Percentiles rank a stretch among this genome's conserved stretches.
Evolutionary conservation across 2,888 invertebrate species (phyloP).

Genomic region (Melanotus villosus): DNA sequence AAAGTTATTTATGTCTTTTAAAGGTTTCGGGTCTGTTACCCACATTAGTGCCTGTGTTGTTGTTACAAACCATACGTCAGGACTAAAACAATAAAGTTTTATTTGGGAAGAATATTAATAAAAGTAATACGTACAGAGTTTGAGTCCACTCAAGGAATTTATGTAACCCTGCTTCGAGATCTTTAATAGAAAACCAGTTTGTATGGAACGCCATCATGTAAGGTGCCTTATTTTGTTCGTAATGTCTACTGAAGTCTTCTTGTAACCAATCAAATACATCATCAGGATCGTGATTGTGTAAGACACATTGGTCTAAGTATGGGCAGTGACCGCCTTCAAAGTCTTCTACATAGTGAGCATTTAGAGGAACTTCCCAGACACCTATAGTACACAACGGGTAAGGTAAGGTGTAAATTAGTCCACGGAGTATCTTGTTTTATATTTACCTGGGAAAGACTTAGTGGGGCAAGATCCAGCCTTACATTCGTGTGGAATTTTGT

Average conservation of each 20-base stretch:
- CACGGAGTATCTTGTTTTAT: background rate
- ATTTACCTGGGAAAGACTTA: conserved; percentile 86
- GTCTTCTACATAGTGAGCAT: conserved; percentile 89
- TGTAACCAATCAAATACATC: conserved; percentile 90
- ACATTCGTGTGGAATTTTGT: conserved; percentile 93
- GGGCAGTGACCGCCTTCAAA: conserved; percentile 95
- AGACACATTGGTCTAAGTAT: conserved; percentile 91
- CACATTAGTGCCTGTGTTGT: conserved; percentile 91
- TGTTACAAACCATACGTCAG: conserved; percentile 90
- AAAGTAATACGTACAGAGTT: conserved; percentile 72
- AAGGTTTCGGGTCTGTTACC: conserved; percentile 88
- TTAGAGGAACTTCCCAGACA: conserved; percentile 94
- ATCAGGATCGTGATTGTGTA: conserved; percentile 84
- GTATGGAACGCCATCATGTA: conserved; percentile 98
- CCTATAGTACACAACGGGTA: conserved; percentile 68
- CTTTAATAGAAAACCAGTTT: conserved; percentile 95
- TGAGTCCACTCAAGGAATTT: conserved; percentile 89
- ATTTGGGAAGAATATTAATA: background rate
- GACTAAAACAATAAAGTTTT: conserved; percentile 68
- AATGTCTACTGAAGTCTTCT: conserved; percentile 89
- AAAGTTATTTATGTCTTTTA: conserved; percentile 77
- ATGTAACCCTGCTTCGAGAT: conserved; percentile 84
- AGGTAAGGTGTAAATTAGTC: background rate
- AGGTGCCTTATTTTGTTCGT: conserved; percentile 89
- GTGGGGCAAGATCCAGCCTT: conserved; percentile 93